Conservation (phyloP, 2,888 invertebrate species). For the Acronicta leporina region DNA sequence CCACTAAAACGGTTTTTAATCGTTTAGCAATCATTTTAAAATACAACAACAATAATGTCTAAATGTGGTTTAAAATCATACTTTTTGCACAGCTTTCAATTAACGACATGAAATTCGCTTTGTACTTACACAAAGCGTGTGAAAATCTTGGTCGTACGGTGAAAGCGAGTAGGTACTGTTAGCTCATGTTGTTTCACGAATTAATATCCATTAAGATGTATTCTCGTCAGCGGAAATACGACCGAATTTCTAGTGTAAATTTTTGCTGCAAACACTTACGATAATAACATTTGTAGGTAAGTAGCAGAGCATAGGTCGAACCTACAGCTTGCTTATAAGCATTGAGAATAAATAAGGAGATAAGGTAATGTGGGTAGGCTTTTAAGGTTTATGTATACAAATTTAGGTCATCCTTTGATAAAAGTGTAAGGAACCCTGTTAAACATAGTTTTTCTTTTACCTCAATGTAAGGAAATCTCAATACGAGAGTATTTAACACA, state of each 20-base stretch:
- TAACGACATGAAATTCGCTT: conserved; percentile 10
- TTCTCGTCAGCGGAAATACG: conserved; percentile 29
- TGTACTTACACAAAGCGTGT: conserved; percentile 30
- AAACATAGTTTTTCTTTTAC: too few species aligned
- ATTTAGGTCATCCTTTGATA: background rate
- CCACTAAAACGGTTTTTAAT: background rate
- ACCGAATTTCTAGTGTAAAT: conserved; percentile 32
- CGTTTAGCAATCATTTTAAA: background rate
- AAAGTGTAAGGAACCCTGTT: background rate
- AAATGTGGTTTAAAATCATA: background rate
- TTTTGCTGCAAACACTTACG: conserved; percentile 18
- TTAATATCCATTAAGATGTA: conserved; percentile 31
- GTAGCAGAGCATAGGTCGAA: background rate
- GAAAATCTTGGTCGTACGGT: conserved; percentile 26
- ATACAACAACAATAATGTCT: background rate
- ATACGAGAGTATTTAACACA: too few species aligned
- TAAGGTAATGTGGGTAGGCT: too few species aligned
- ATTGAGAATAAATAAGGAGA: too few species aligned
- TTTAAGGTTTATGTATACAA: too few species aligned
- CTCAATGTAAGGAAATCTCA: too few species aligned
- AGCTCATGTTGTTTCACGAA: conserved; percentile 34
- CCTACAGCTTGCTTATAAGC: background rate
- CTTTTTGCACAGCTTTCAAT: conserved; percentile 12
- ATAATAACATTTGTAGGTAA: background rate
- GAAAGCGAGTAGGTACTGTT: conserved; percentile 30